Conservation (phyloP, 2,797 vertebrate genomes). For the Trachops cirrhosus region DNA sequence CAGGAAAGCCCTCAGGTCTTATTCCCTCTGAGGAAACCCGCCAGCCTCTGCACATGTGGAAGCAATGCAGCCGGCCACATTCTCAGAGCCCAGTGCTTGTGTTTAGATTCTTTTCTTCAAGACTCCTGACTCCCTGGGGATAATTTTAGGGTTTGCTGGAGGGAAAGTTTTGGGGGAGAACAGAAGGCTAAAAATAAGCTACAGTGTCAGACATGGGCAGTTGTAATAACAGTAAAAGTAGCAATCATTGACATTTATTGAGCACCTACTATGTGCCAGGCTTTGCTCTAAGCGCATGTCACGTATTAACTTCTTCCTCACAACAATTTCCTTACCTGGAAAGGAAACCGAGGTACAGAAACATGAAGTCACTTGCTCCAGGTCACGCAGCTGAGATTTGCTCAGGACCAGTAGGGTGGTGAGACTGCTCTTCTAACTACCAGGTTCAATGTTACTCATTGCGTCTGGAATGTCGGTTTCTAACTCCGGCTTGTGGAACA, state of each 20-base stretch:
- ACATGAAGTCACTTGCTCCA: not conserved
- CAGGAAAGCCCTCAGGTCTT: not conserved
- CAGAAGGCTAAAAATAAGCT: not conserved
- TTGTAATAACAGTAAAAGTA: not conserved
- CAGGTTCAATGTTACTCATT: fast-evolving
- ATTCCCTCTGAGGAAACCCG: not conserved
- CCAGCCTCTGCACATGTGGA: not conserved
- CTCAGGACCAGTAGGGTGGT: not conserved
- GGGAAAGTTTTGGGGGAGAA: not conserved
- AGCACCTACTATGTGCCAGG: not conserved
- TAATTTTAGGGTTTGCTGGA: not conserved
- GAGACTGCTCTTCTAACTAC: not conserved
- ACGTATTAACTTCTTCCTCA: not conserved
- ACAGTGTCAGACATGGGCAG: not conserved
- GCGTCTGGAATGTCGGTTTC: not conserved
- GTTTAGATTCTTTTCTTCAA: not conserved
- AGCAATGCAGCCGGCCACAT: fast-evolving
- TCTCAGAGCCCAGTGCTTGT: not conserved
- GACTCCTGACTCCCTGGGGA: not conserved
- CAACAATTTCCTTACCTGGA: no score
- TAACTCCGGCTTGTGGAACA: not conserved
- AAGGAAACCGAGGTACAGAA: not conserved
- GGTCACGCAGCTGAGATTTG: not conserved
- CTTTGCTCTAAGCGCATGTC: not conserved
- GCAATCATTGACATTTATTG: not conserved